These are phyloP conservation scores for Congeria kusceri DNA, from an alignment of 2,888 invertebrate species.

Conservation along the genomic window DNA sequence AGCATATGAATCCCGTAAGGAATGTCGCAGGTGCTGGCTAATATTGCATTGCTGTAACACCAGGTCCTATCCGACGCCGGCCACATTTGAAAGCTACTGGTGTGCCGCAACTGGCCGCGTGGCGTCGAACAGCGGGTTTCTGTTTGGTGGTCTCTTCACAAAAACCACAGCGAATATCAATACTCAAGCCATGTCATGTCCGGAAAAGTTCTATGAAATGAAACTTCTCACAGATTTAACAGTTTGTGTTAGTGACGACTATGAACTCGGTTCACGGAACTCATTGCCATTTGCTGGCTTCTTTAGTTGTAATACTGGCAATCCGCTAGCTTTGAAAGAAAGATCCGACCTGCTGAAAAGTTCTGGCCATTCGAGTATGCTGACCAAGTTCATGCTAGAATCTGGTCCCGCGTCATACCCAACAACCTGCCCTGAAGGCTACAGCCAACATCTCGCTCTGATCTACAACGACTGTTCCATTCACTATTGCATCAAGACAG, in stretches of 20 bases:
- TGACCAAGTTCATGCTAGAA: constrained; percentile 50
- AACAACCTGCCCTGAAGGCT: constrained; percentile 73
- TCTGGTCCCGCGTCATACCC: constrained; percentile 66
- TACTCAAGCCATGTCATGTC: constrained; percentile 70
- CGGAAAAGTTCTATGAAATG: constrained; percentile 67
- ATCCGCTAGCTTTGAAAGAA: constrained; percentile 64
- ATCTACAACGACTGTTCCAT: constrained; percentile 75
- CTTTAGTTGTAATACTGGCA: constrained; percentile 74
- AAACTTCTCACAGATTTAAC: constrained; percentile 63
- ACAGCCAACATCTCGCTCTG: constrained; percentile 75
- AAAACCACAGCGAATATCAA: constrained; percentile 63
- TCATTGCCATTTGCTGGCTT: constrained; percentile 79
- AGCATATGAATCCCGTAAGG: constrained; percentile 24
- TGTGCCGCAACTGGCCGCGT: constrained; percentile 70
- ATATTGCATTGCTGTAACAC: constrained; percentile 63
- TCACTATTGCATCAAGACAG: constrained; percentile 73
- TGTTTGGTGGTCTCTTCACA: constrained; percentile 79
- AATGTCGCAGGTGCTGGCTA: constrained; percentile 66
- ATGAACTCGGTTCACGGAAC: constrained; percentile 66
- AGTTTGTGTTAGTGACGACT: constrained; percentile 79
- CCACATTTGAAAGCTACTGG: constrained; percentile 74
- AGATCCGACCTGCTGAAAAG: constrained; percentile 19
- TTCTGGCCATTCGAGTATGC: constrained; percentile 7
- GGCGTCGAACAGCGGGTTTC: constrained; percentile 64
- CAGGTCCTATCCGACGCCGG: constrained; percentile 51